Base-by-base conservation (phyloP, 2,113 vertebrate species). In the Prinia subflava region DNA sequence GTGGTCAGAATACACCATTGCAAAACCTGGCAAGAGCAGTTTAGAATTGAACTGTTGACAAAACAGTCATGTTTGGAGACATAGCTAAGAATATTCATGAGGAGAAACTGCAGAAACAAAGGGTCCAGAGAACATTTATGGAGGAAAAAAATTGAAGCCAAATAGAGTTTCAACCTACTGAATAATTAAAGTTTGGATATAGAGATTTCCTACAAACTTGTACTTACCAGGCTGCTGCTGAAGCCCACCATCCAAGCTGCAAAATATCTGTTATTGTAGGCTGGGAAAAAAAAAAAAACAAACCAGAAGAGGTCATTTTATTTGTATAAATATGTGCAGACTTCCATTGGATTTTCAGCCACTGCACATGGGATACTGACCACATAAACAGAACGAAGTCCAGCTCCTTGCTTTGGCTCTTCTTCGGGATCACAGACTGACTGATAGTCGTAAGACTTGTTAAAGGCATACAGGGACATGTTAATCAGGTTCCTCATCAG, bases 401-500 rank as follows among this genome's bases (percentile, higher is more conserved):
- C 99, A 78, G 99, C 99, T 84, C 99, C 99, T 90, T 99, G 98
- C 80, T 99, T 99, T 83, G 98, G 98, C 89, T 99, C 98, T 65
- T 98, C 98, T 89, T 99, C 99, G 0, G 99, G 99, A 97, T 99
- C 99, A 16, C 99, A 99, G 68, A 99, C 98, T 1, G 99, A 99
- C 82, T 99, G 99, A 92, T 99, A 99, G 97, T 99, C 99, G 1
- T 99, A 99, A 2, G 99, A 99, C 96, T 99, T 99, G 89, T 99
- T 99, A 91, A 99, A 99, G 92, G 99, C 98, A 95, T 99, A 99
- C 15, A 99, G 92, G 10, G 99, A 99, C 71, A 98, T 98, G 91
- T 99, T 99, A 89, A 99, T 98, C 78, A 99, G 97, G 78, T 98
- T 98, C 95, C 98, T 96, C 99, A 99, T 99, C 91, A 99, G 91